A percentile compares a stretch with the other conserved stretches of the same genome.
Evolutionary conservation across 2,888 invertebrate species (phyloP).

Genomic region (Latrodectus elegans): DNA sequence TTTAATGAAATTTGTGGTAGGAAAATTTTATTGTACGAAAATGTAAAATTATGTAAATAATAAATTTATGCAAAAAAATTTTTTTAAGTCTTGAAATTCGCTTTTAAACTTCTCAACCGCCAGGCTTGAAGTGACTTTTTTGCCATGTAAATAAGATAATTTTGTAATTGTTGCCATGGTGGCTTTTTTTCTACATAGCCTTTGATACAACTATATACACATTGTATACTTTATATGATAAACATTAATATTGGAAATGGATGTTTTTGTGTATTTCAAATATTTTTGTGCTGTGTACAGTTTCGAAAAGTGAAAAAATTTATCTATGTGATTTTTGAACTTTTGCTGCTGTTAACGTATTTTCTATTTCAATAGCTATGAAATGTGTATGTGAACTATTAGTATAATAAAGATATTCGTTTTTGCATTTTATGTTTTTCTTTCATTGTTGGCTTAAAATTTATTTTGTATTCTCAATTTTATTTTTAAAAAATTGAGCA

Average conservation of each 20-base stretch:
- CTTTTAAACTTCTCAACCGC: neutral
- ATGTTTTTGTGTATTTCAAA: constrained; percentile 36
- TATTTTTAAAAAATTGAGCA: neutral
- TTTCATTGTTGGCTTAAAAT: neutral
- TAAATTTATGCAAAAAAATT: neutral
- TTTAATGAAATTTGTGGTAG: neutral
- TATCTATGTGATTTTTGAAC: neutral
- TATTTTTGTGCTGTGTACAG: constrained; percentile 54
- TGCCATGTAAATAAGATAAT: constrained; percentile 47
- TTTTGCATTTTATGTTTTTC: constrained; percentile 22
- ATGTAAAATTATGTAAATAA: neutral
- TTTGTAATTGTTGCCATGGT: constrained; percentile 53
- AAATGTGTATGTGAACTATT: constrained; percentile 50
- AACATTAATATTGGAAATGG: neutral
- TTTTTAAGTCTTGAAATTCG: neutral
- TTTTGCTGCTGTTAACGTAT: constrained; percentile 34
- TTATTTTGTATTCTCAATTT: neutral
- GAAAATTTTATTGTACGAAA: neutral
- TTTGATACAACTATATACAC: constrained; percentile 55
- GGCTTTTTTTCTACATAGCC: constrained; percentile 56
- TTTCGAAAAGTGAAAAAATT: constrained; percentile 25
- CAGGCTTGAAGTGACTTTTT: constrained; percentile 8
- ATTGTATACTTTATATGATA: constrained; percentile 20
- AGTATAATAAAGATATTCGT: constrained; percentile 40
- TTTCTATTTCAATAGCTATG: constrained; percentile 27